Percentiles rank a stretch among this genome's conserved stretches.
phyloP scores from a whole-genome alignment of 2,113 vertebrate genomes.

The Empidonax traillii region DNA sequence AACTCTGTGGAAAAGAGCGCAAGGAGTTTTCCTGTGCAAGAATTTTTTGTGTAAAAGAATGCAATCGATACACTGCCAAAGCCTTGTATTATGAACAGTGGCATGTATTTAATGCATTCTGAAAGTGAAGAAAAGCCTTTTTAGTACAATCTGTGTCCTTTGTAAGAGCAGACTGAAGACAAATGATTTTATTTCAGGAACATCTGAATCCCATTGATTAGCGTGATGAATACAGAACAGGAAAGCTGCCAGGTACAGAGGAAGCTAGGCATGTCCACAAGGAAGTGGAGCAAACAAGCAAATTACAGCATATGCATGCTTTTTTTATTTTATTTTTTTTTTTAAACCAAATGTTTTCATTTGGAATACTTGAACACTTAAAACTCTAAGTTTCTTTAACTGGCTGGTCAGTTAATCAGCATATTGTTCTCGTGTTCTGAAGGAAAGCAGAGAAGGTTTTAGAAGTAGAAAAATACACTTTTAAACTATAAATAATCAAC shows the following conservation, averaged over 20 bases:
- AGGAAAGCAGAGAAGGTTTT: background rate
- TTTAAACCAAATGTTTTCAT: background rate
- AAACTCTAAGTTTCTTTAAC: background rate
- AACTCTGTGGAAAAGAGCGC: background rate
- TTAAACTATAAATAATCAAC: background rate
- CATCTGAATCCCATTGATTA: slow-evolving; percentile 52
- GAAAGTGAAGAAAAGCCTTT: background rate
- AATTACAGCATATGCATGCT: background rate
- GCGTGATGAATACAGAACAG: slow-evolving; percentile 9
- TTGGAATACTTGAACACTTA: background rate
- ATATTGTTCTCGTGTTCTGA: background rate
- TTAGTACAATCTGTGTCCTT: background rate
- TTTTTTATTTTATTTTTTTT: background rate
- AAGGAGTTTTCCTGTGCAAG: background rate
- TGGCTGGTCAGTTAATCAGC: background rate
- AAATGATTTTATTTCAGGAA: slow-evolving; percentile 6
- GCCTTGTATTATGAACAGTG: background rate
- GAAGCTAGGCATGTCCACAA: slow-evolving; percentile 44
- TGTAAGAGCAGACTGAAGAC: background rate
- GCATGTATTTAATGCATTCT: background rate
- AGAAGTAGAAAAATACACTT: background rate
- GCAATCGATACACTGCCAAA: slow-evolving; percentile 6
- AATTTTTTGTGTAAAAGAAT: background rate
- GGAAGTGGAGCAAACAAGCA: slow-evolving; percentile 34
- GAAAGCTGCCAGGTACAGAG: slow-evolving; percentile 56